phyloP scores from a whole-genome alignment of 2,888 invertebrate species.

The Drosophila picticornis region DNA sequence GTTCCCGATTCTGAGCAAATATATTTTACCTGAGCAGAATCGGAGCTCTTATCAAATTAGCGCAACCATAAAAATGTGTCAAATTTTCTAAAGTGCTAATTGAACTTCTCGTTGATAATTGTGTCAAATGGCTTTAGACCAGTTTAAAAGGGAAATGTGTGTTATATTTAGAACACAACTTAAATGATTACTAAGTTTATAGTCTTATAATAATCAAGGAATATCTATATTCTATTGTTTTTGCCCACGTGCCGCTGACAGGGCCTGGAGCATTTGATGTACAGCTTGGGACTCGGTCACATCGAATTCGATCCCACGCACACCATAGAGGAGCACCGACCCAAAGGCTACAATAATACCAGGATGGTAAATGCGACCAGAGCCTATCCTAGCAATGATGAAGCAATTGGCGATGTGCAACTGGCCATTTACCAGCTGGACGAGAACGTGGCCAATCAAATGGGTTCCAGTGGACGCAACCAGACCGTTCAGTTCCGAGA shows the following conservation, averaged over 20 bases:
- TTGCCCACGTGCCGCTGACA: slow-evolving; percentile 71
- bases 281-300: slow-evolving; percentile 88
- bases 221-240: neutral
- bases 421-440: slow-evolving; percentile 28
- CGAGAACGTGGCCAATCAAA: slow-evolving; percentile 11
- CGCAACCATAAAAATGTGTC: slow-evolving; percentile 19
- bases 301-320: slow-evolving; percentile 86
- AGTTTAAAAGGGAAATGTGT: neutral
- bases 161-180: neutral
- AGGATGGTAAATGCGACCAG: slow-evolving; percentile 25
- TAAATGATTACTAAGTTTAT: neutral
- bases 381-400: slow-evolving; percentile 49
- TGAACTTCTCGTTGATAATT: slow-evolving; percentile 17
- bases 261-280: slow-evolving; percentile 90
- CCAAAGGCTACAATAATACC: slow-evolving; percentile 71
- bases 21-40: slow-evolving; percentile 3
- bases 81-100: slow-evolving; percentile 38
- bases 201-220: neutral
- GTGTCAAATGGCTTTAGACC: neutral
- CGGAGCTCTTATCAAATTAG: slow-evolving; percentile 11
- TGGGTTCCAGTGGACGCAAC: slow-evolving; percentile 23
- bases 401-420: slow-evolving; percentile 46
- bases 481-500: slow-evolving; percentile 76
- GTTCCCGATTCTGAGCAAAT: slow-evolving; percentile 13
- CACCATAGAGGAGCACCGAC: slow-evolving; percentile 83